Evolutionary conservation across 2,113 vertebrate species (phyloP), one percentile per base, ranked within the genome.

Genomic region (Corydoras sp.): DNA sequence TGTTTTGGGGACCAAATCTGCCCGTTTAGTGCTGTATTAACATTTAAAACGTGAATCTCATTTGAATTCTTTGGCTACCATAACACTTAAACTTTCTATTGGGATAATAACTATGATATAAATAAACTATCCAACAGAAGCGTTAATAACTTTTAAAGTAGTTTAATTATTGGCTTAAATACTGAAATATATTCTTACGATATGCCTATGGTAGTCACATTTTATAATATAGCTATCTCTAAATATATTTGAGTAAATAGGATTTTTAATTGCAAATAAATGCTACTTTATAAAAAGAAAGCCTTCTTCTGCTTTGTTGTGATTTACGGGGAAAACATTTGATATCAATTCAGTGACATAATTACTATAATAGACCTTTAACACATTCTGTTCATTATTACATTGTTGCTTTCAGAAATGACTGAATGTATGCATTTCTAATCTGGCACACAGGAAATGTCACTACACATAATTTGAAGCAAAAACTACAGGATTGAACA

Each of bases 31-130:
- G 50, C 58, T 56, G 62, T 68, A 68, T 43, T 49, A 14, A 68
- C 13, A 65, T 35, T 55, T 35, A 18, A 43, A 43, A 43, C 18
- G 43, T 73, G 5, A 62, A 74, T 74, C 65, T 65, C 63, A 68
- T 67, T 48, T 70, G 43, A 66, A 80, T 83, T 88, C 88, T 88
- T 87, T 88, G 89, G 88, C 86, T 88, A 81, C 65, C 75, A 81
- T 80, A 79, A 81, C 89, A 74, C 61, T 69, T 73, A 72, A 64
- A 63, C 68, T 72, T 79, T 71, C 72, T 75, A 77, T 74, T 51
- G 73, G 77, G 72, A 79, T 69, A 56, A 58, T 10, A 59, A 62
- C 58, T 61, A 66, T 72, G 49, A 60, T 79, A 79, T 68, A 74
- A 74, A 74, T 68, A 71, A 63, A 62, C 65, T 62, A 59, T 74